Conservation (phyloP, 2,888 invertebrate species). For the Ceratothoa steindachneri region DNA sequence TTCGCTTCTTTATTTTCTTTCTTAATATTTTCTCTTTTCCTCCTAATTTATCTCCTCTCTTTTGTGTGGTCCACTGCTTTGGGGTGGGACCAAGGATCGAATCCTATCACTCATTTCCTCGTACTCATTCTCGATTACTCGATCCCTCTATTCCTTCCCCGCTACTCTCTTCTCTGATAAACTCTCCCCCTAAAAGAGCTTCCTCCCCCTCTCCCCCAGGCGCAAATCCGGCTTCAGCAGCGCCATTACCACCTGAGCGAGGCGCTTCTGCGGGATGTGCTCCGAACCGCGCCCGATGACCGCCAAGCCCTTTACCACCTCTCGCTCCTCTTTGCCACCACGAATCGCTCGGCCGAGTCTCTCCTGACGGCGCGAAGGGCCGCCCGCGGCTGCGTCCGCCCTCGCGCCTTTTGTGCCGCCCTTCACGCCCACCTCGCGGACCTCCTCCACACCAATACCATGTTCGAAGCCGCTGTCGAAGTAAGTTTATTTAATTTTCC, state of each 20-base stretch:
- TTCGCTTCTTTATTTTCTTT: too few species aligned
- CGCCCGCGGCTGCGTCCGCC: slow-evolving; percentile 16
- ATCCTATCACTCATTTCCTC: too few species aligned
- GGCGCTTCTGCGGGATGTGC: slow-evolving; percentile 21
- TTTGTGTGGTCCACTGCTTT: too few species aligned
- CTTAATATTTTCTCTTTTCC: background rate
- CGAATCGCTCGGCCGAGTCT: slow-evolving; percentile 38
- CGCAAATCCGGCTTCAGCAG: slow-evolving; percentile 33
- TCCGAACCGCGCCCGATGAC: slow-evolving; percentile 26
- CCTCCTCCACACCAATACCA: slow-evolving; percentile 28
- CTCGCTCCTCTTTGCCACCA: slow-evolving; percentile 34
- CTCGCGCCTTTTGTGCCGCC: slow-evolving; percentile 26
- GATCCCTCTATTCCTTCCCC: too few species aligned
- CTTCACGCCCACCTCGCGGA: slow-evolving; percentile 41
- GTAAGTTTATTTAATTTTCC: slow-evolving; percentile 13
- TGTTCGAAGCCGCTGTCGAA: slow-evolving; percentile 26
- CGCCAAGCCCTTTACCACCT: slow-evolving; percentile 38
- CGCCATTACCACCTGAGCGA: slow-evolving; percentile 27
- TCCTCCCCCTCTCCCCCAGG: slow-evolving; percentile 10
- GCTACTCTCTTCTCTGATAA: too few species aligned
- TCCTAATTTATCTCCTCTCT: background rate
- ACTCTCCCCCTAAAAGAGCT: too few species aligned
- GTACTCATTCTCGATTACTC: too few species aligned
- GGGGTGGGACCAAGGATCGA: too few species aligned
- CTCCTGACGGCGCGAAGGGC: slow-evolving; percentile 27